Conservation (phyloP, 2,888 invertebrate genomes). For the Ariolimax columbianus region DNA sequence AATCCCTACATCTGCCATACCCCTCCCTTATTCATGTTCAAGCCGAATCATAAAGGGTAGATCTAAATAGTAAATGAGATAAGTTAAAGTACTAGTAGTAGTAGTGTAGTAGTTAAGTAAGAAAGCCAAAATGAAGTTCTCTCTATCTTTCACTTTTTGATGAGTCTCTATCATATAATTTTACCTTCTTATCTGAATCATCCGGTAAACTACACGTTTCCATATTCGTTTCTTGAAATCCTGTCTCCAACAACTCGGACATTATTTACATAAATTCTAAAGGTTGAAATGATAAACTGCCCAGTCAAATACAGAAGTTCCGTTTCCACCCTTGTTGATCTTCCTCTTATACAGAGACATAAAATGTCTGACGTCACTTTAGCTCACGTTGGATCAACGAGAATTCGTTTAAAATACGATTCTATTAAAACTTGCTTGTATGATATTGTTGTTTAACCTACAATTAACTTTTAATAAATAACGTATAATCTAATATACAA, state of each 20-base stretch:
- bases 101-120: too few relatives aligned
- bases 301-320: conserved; percentile 40
- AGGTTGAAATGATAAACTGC: conserved; percentile 3
- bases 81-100: too few relatives aligned
- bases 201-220: conserved; percentile 74
- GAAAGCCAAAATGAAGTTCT: too few relatives aligned
- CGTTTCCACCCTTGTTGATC: conserved; percentile 55
- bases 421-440: background rate
- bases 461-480: background rate
- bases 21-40: too few relatives aligned
- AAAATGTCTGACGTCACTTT: conserved; percentile 59
- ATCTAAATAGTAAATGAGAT: too few relatives aligned
- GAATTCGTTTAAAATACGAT: background rate
- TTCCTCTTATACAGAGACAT: conserved; percentile 56
- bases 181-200: conserved; percentile 74
- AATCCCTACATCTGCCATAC: too few relatives aligned
- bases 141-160: too few relatives aligned
- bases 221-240: conserved; percentile 72
- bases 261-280: conserved; percentile 50
- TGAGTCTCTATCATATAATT: conserved; percentile 6
- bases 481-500: background rate
- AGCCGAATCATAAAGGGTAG: too few relatives aligned
- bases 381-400: conserved; percentile 25
- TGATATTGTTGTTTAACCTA: background rate
- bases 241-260: conserved; percentile 43